Conservation (phyloP, 2,113 vertebrate genomes). For the Turnix velox region DNA sequence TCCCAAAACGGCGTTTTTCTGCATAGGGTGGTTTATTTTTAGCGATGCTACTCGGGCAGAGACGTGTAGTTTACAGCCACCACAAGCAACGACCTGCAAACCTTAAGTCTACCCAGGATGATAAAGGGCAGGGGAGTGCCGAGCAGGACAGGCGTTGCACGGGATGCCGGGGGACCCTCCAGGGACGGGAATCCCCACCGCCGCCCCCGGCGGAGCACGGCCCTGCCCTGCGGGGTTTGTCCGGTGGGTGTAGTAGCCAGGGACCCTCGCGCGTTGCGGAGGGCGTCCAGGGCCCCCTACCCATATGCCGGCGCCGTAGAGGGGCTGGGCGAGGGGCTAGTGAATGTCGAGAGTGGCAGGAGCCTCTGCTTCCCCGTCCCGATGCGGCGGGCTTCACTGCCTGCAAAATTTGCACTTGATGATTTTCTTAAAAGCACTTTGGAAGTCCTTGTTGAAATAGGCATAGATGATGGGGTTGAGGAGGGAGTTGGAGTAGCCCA, state of each 20-base stretch:
- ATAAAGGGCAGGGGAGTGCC: not conserved
- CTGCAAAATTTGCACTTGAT: conserved; percentile 92
- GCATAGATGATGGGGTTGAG: conserved; percentile 97
- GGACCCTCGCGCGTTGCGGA: not conserved
- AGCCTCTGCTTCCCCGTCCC: not conserved
- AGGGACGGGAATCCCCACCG: no score
- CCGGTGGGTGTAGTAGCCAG: not conserved
- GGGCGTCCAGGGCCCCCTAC: not conserved
- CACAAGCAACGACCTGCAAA: not conserved
- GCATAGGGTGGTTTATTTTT: conserved; percentile 43
- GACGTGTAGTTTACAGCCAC: not conserved
- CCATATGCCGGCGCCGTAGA: not conserved
- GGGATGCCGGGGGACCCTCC: not conserved
- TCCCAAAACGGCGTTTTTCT: not conserved
- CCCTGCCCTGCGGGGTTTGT: not conserved
- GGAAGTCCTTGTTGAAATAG: conserved; percentile 99
- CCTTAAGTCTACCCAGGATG: not conserved
- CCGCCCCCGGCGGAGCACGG: not conserved
- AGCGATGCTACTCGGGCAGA: conserved; percentile 4
- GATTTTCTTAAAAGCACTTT: conserved; percentile 97
- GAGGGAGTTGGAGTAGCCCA: conserved; percentile 97
- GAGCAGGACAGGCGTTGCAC: not conserved
- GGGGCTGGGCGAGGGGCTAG: not conserved
- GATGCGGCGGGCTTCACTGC: conserved; percentile 55
- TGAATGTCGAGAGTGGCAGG: not conserved